Evolutionary conservation across 2,888 invertebrate genomes (phyloP), one percentile per base, ranked within the genome.

Genomic region (Drosophila eohydei): DNA sequence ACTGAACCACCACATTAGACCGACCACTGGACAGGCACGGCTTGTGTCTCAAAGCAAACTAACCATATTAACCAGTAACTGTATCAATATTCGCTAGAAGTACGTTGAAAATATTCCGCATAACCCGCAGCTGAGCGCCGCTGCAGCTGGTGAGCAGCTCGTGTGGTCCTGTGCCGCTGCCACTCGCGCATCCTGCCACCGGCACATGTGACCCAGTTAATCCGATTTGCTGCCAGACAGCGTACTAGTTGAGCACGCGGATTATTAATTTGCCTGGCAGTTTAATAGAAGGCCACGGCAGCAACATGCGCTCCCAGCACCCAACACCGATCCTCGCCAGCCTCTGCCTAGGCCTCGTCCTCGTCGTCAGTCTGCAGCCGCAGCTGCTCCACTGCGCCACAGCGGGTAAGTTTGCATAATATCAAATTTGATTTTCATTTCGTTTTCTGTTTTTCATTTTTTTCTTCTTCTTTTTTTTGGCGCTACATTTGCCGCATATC

Each of bases 151-250:
- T 55, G 51, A 36, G 55, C 16, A 43, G 62, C 30, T 43, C 34
- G 43, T 38, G 50, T 46, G 67, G 68, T 63, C 32, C 51, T 26
- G 36, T 11, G 64, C 48, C 50, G 50, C 36, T 64, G 74, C 64
- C 62, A 63, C 62, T 57, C 43, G 38, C 28, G n/a, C 26, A 14
- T 55, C 48, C 65, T 52, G 65, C 54, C 74, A 61, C 43, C 58
- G 51, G 59, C 89, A 71, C 59, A 88, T 85, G 85, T 85, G 85
- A 86, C 89, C 90, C 81, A 90, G 74, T 85, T 86, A 74, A 83
- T 56, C 66, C 77, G 69, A 74, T 70, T 82, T 76, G 43, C 59
- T 57, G 70, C 32, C 57, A 55, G 58, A 56, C 62, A 43, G 63
- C 51, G 56, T 68, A 44, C 65, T 44, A 60, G 46, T 44, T 28